Percentiles rank a stretch among this genome's conserved stretches.
Evolutionary conservation across 1,140 invertebrate genomes (phyloP).

Genomic region (Littorina saxatilis): DNA sequence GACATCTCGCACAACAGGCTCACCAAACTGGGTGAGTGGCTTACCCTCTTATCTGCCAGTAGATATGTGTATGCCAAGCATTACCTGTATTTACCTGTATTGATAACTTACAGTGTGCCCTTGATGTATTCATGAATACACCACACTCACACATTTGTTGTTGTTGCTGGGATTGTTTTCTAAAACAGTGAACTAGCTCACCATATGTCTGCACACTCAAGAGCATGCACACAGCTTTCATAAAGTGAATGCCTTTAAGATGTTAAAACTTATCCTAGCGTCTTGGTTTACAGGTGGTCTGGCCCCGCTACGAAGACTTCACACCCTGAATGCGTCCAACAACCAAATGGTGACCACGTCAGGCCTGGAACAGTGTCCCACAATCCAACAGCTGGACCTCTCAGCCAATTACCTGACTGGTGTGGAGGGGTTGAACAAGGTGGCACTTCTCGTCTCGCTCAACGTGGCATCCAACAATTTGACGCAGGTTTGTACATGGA

Average conservation of each 20-base stretch:
- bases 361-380: constrained; percentile 61
- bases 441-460: constrained; percentile 64
- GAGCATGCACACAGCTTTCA: too few species aligned
- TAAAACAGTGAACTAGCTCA: too few species aligned
- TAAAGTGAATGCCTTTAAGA: too few species aligned
- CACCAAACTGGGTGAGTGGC: constrained; percentile 62
- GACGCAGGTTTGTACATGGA: constrained; percentile 62
- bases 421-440: constrained; percentile 60
- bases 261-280: too few species aligned
- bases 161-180: too few species aligned
- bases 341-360: constrained; percentile 70
- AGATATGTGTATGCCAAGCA: too few species aligned
- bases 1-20: constrained; percentile 69
- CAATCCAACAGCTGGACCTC: constrained; percentile 66
- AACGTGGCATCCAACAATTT: constrained; percentile 66
- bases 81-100: too few species aligned
- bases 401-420: constrained; percentile 63
- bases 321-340: constrained; percentile 62
- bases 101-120: too few species aligned
- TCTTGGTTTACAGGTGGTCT: constrained; percentile 68
- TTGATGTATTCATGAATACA: too few species aligned
- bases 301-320: constrained; percentile 58
- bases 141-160: neutral
- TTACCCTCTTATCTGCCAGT: too few species aligned
- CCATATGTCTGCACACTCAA: too few species aligned